phyloP scores from a whole-genome alignment of 2,888 invertebrate genomes.

The Lacanobia oleracea region DNA sequence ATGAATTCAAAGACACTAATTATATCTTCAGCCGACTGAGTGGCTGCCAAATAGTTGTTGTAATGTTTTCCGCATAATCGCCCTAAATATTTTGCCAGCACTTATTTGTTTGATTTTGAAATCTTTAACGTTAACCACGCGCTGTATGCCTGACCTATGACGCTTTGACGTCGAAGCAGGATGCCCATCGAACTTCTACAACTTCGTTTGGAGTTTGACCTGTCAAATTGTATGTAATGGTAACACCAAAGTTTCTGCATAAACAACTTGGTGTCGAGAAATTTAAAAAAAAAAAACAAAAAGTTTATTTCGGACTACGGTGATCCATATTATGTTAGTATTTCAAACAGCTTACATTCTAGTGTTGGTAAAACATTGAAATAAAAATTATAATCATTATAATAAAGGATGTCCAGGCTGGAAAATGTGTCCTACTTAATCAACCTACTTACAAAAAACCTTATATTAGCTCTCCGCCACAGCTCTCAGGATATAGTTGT shows the following conservation, averaged over 20 bases:
- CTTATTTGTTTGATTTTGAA: slow-evolving; percentile 11
- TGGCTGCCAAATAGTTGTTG: slow-evolving; percentile 43
- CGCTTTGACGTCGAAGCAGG: neutral
- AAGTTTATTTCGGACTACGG: no score
- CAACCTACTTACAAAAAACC: no score
- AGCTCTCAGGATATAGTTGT: no score
- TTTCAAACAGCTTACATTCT: no score
- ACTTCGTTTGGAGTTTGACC: neutral
- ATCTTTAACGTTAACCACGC: neutral
- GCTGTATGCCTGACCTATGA: neutral
- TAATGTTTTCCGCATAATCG: slow-evolving; percentile 44
- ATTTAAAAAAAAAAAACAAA: no score
- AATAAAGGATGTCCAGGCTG: no score
- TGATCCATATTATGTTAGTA: no score
- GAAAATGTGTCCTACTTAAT: no score
- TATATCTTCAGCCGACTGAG: slow-evolving; percentile 42
- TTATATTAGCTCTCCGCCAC: no score
- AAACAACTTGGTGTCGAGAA: neutral
- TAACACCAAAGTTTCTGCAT: neutral
- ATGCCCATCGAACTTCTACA: neutral
- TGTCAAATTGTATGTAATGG: slow-evolving; percentile 7
- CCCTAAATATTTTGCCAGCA: slow-evolving; percentile 29
- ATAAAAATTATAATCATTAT: no score
- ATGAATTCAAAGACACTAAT: slow-evolving; percentile 37
- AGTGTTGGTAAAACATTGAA: no score